Percentiles rank a stretch among this genome's conserved stretches.
Conservation (phyloP, 2,797 vertebrate species). For the Cynodonichthys magdalenae region DNA sequence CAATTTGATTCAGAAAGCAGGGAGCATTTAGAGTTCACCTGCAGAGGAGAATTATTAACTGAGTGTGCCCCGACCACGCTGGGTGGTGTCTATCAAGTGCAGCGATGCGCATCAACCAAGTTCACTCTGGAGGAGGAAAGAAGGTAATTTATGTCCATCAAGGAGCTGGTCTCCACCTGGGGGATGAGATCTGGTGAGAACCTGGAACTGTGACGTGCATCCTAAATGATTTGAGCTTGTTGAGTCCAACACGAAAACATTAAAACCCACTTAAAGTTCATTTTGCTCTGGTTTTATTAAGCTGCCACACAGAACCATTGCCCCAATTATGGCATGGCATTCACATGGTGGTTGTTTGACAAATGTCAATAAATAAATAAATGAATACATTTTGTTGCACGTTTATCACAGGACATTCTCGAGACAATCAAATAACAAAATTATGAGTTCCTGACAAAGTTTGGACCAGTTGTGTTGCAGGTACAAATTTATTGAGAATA, state of each 20-base stretch:
- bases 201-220: slow-evolving; percentile 55
- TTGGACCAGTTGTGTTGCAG: too few species aligned
- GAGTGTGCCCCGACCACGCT: slow-evolving; percentile 59
- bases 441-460: too few species aligned
- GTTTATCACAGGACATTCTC: too few species aligned
- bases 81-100: slow-evolving; percentile 81
- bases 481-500: too few species aligned
- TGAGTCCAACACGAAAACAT: slow-evolving; percentile 14
- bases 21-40: slow-evolving; percentile 26
- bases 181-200: slow-evolving; percentile 65
- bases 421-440: too few species aligned
- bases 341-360: too few species aligned
- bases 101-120: slow-evolving; percentile 75
- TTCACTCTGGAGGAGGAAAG: slow-evolving; percentile 70
- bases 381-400: too few species aligned
- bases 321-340: too few species aligned
- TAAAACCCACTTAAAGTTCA: not conserved
- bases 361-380: too few species aligned
- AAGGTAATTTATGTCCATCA: slow-evolving; percentile 82
- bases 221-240: slow-evolving; percentile 53
- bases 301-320: too few species aligned
- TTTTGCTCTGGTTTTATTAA: too few species aligned
- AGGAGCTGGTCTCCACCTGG: slow-evolving; percentile 69
- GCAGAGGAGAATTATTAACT: slow-evolving; percentile 68
- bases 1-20: slow-evolving; percentile 28